phyloP scores from a whole-genome alignment of 2,797 vertebrate genomes.

The Helarctos malayanus region DNA sequence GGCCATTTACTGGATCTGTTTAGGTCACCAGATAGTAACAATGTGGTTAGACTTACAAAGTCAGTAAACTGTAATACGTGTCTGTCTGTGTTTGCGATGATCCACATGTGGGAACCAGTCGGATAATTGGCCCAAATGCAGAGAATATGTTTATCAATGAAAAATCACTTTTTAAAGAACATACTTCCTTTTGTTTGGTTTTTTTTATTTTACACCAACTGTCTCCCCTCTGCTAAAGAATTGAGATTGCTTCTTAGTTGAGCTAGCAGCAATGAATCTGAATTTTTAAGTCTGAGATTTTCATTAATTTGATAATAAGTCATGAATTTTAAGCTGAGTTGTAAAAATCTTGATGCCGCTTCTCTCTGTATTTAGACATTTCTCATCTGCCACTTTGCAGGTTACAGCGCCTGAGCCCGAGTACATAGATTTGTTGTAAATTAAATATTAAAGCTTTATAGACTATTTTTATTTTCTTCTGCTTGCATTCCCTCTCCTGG shows the following conservation, averaged over 20 bases:
- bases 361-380: background rate
- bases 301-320: conserved; percentile 33
- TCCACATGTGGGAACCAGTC: background rate
- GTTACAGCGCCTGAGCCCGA: background rate
- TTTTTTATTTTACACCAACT: background rate
- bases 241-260: background rate
- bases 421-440: background rate
- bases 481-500: conserved; percentile 16
- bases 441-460: conserved; percentile 63
- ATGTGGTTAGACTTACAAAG: background rate
- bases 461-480: conserved; percentile 65
- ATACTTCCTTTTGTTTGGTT: background rate
- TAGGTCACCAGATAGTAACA: background rate
- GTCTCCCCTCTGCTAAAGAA: background rate
- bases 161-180: background rate
- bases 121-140: background rate
- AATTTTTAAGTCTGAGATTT: conserved; percentile 55
- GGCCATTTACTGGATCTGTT: background rate
- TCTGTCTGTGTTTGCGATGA: background rate
- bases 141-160: background rate
- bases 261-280: background rate
- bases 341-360: background rate
- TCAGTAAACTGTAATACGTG: background rate
- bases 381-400: background rate
- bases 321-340: conserved; percentile 1